Conservation (phyloP, 2,797 vertebrate genomes). For the Hypotaenidia okinawae region DNA sequence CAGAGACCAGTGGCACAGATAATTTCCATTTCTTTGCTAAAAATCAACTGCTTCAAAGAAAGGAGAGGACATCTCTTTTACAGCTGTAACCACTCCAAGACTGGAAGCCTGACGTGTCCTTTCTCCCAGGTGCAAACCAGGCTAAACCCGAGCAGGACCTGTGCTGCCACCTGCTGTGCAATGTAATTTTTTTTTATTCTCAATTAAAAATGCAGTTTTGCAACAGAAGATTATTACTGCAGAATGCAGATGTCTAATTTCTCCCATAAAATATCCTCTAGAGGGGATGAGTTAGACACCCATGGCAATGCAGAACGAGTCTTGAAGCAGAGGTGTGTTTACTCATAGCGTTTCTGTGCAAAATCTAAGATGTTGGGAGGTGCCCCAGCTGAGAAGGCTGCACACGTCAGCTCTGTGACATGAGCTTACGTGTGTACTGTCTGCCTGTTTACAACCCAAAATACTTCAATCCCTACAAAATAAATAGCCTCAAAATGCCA, state of each 20-base stretch:
- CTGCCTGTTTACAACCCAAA: neutral
- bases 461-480: neutral
- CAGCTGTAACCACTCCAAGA: neutral
- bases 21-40: neutral
- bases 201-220: neutral
- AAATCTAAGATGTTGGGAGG: neutral
- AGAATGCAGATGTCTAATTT: neutral
- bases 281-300: neutral
- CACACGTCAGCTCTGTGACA: neutral
- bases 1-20: neutral
- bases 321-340: neutral
- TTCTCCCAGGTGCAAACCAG: neutral
- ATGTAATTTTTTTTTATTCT: neutral
- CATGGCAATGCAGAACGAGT: accelerated
- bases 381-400: neutral
- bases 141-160: neutral
- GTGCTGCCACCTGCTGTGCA: conserved; percentile 54
- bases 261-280: neutral
- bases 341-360: neutral
- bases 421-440: neutral
- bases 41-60: neutral
- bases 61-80: neutral
- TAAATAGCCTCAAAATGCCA: neutral
- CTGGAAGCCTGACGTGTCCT: neutral
- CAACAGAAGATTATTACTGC: neutral